Evolutionary conservation across 2,888 invertebrate species (phyloP).

Genomic region (Artemia sinica): DNA sequence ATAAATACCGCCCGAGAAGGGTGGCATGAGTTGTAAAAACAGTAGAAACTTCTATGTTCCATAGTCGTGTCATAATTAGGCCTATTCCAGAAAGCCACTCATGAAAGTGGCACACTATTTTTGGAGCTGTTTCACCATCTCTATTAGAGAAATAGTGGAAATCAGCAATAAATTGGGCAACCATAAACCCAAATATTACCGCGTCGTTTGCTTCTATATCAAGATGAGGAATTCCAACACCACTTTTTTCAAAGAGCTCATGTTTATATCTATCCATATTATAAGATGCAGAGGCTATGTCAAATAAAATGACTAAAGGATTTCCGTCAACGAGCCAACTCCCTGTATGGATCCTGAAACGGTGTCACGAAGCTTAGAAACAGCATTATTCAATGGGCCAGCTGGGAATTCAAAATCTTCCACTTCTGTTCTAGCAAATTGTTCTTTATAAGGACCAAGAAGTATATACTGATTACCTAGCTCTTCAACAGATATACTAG

Average conservation of each 20-base stretch:
- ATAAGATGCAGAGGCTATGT: constrained; percentile 89
- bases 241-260: constrained; percentile 73
- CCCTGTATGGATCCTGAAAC: constrained; percentile 78
- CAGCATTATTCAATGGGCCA: constrained; percentile 53
- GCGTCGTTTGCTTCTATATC: constrained; percentile 94
- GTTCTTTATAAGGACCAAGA: constrained; percentile 84
- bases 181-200: constrained; percentile 84
- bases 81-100: constrained; percentile 98
- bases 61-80: constrained; percentile 64
- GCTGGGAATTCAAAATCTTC: constrained; percentile 74
- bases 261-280: constrained; percentile 86
- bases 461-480: constrained; percentile 94
- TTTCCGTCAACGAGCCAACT: constrained; percentile 99
- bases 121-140: constrained; percentile 45
- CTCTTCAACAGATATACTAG: constrained; percentile 88
- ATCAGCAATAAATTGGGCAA: constrained; percentile 76
- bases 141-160: constrained; percentile 17
- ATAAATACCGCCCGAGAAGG: constrained; percentile 82
- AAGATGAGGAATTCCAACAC: constrained; percentile 80
- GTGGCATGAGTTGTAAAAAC: constrained; percentile 99
- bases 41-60: constrained; percentile 75
- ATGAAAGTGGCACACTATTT: constrained; percentile 86
- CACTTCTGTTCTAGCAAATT: constrained; percentile 80
- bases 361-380: constrained; percentile 55
- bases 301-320: constrained; percentile 91